Base-by-base conservation (phyloP, 2,888 invertebrate genomes). In the Trimorus sp. region DNA sequence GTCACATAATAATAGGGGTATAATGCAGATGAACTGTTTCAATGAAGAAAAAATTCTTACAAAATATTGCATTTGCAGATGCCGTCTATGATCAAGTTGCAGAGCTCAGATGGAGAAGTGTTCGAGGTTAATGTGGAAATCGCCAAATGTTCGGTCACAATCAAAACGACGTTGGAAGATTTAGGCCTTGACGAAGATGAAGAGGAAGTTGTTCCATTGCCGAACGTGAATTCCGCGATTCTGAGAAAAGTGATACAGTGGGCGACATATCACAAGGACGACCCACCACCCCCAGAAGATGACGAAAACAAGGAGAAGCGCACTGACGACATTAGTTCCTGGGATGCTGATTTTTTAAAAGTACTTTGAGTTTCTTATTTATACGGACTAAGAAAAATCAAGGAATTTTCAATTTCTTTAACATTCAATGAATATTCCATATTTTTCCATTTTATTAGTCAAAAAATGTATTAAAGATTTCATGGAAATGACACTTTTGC, bases 311-410 rank as follows among this genome's bases (percentile, higher is more conserved):
- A 98, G 91, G 98, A 98, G 90, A 99, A 99, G 89, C 94, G 99
- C n/a, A 99, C 99, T 0, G 99, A 99, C 91, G 99, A 99, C 90
- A 99, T 99, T 86, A 97, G 97, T 36, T 98, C 98, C 0, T 99
- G 99, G 99, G 99, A 99, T 93, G 98, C 98, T 0, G 99, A 99
- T 92, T 99, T 99, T 90, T 93, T 99, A 8, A 99, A 99, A 94
- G 91, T 89, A 79, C 68, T n/a, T 37, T n/a, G n/a, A 53, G 45
- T 45, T n/a, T 7, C n/a, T 49, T 7, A 49, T 49, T 49, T 49
- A 26, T 26, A 26, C 4, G 26, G 26, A n/a, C n/a, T n/a, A n/a
- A n/a, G n/a, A n/a, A n/a, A n/a, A n/a, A n/a, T n/a, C n/a, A n/a
- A n/a, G n/a, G n/a, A n/a, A n/a, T n/a, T n/a, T n/a, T n/a, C n/a